Conservation (phyloP, 2,888 invertebrate species). For the Crepidodera aurea region DNA sequence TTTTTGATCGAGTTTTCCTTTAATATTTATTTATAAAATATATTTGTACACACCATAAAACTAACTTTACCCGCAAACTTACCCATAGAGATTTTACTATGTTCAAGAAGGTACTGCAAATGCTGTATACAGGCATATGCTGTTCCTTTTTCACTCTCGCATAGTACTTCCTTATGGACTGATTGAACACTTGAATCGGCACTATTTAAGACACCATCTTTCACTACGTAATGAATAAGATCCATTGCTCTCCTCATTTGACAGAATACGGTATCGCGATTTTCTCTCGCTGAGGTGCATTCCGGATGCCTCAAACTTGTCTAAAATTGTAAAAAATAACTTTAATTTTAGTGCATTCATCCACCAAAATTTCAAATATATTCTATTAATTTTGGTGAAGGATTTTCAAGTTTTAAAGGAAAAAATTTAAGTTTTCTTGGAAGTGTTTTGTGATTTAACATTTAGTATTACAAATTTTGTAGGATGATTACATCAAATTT, state of each 20-base stretch:
- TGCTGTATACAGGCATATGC: conserved; percentile 85
- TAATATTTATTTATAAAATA: no score
- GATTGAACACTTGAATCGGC: conserved; percentile 49
- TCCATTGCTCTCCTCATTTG: conserved; percentile 98
- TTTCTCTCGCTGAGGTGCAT: conserved; percentile 90
- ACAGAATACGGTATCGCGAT: conserved; percentile 97
- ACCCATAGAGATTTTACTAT: conserved; percentile 79
- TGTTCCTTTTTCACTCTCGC: conserved; percentile 70
- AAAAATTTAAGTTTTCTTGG: no score
- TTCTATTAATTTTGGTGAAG: no score
- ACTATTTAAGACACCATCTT: conserved; percentile 86
- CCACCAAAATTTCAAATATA: no score
- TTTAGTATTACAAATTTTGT: no score
- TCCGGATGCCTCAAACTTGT: conserved; percentile 95
- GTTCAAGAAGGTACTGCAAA: conserved; percentile 85
- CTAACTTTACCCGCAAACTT: no score
- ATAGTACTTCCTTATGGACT: conserved; percentile 68
- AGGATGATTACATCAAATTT: no score
- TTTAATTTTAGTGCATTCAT: no score
- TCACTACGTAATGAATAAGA: conserved; percentile 95
- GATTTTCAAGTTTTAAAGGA: no score
- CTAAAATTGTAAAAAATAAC: conserved; percentile 62
- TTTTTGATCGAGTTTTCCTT: no score
- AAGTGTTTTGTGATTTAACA: no score
- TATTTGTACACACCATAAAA: no score